Conservation (phyloP, 1,140 invertebrate genomes). For the Agrypnia vestita region DNA sequence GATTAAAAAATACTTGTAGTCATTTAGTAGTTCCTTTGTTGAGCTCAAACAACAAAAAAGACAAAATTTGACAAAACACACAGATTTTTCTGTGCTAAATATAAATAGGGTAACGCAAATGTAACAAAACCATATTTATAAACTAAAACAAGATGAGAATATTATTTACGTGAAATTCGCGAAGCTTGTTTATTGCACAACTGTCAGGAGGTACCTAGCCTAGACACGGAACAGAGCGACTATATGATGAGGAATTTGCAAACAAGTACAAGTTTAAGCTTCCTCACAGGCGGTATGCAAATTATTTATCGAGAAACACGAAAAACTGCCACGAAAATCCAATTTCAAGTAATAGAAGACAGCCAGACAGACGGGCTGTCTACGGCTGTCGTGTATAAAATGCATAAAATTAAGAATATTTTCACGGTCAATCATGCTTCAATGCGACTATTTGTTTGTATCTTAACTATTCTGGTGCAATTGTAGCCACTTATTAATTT, state of each 20-base stretch:
- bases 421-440: neutral
- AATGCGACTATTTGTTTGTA: neutral
- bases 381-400: conserved; percentile 1
- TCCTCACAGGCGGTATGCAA: no score
- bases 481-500: neutral
- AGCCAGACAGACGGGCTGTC: conserved; percentile 21
- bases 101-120: neutral
- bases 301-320: neutral
- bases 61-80: conserved; percentile 1
- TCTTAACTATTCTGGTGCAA: neutral
- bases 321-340: neutral
- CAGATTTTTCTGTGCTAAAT: neutral
- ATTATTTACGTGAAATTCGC: neutral
- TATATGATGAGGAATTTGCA: no score
- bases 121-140: no score
- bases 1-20: no score
- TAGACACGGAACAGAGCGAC: neutral
- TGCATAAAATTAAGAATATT: conserved; percentile 2
- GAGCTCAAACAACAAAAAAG: neutral
- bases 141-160: neutral
- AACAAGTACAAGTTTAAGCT: no score
- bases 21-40: neutral
- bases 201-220: conserved; percentile 19
- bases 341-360: neutral
- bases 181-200: conserved; percentile 15